Evolutionary conservation across 2,888 invertebrate species (phyloP).

Genomic region (Andricus quercusramuli): DNA sequence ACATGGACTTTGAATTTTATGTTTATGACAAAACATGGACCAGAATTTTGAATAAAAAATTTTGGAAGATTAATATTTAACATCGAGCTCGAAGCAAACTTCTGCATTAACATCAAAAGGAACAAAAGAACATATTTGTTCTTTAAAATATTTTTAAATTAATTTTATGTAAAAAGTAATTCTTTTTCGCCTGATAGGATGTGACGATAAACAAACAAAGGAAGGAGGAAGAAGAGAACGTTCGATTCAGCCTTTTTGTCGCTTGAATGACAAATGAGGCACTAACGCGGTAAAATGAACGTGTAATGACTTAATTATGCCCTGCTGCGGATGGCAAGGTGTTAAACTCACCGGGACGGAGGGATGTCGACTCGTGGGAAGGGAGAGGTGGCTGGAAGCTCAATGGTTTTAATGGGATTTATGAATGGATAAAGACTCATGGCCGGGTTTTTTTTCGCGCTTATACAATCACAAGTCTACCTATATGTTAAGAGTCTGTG

Average conservation of each 20-base stretch:
- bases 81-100: too few relatives aligned
- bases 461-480: neutral
- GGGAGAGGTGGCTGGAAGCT: constrained; percentile 25
- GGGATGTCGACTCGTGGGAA: constrained; percentile 42
- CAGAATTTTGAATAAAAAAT: too few relatives aligned
- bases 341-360: constrained; percentile 25
- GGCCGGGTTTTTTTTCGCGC: constrained; percentile 39
- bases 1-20: too few relatives aligned
- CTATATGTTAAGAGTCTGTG: neutral
- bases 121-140: too few relatives aligned
- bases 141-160: too few relatives aligned
- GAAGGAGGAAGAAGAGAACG: neutral
- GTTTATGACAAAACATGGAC: neutral
- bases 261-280: constrained; percentile 62
- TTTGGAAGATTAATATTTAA: too few relatives aligned
- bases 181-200: neutral
- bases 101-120: too few relatives aligned
- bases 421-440: constrained; percentile 49
- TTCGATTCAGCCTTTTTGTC: neutral
- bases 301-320: constrained; percentile 71
- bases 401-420: constrained; percentile 49
- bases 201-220: neutral
- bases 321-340: constrained; percentile 49
- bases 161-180: too few relatives aligned
- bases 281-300: constrained; percentile 60